These are phyloP conservation scores for Trissolcus brochymenae DNA, from an alignment of 2,888 invertebrate genomes.

Conservation along the genomic window DNA sequence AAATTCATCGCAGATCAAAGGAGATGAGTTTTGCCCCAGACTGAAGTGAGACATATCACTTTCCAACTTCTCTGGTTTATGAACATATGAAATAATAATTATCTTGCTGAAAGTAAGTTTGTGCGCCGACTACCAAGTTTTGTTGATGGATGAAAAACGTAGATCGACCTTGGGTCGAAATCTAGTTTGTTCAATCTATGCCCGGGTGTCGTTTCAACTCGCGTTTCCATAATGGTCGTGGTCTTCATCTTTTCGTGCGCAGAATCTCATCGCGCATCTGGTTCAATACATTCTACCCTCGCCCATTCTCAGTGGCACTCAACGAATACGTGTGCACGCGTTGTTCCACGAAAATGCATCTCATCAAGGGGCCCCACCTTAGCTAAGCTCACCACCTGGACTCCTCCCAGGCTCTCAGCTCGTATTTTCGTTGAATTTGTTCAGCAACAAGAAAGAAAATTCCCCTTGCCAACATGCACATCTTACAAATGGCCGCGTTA, in stretches of 20 bases:
- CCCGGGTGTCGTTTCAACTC: slow-evolving; percentile 31
- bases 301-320: slow-evolving; percentile 50
- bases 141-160: slow-evolving; percentile 16
- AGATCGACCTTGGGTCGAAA: slow-evolving; percentile 61
- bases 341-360: slow-evolving; percentile 67
- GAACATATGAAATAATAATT: slow-evolving; percentile 44
- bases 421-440: slow-evolving; percentile 50
- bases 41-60: slow-evolving; percentile 39
- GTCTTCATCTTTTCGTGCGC: slow-evolving; percentile 56
- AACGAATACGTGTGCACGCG: slow-evolving; percentile 47
- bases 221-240: slow-evolving; percentile 55
- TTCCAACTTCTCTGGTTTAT: slow-evolving; percentile 33
- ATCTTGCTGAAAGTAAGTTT: slow-evolving; percentile 35
- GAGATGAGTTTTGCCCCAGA: slow-evolving; percentile 1
- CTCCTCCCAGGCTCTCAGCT: slow-evolving; percentile 58
- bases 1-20: slow-evolving; percentile 24
- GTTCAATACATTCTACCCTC: slow-evolving; percentile 62
- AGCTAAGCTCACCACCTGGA: slow-evolving; percentile 61
- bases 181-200: slow-evolving; percentile 51
- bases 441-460: slow-evolving; percentile 31
- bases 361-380: slow-evolving; percentile 61
- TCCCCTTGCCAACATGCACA: slow-evolving; percentile 44
- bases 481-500: slow-evolving; percentile 61
- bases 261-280: slow-evolving; percentile 60
- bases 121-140: slow-evolving; percentile 21